phyloP scores from a whole-genome alignment of 1,140 invertebrate species.

The Choristoneura fumiferana region DNA sequence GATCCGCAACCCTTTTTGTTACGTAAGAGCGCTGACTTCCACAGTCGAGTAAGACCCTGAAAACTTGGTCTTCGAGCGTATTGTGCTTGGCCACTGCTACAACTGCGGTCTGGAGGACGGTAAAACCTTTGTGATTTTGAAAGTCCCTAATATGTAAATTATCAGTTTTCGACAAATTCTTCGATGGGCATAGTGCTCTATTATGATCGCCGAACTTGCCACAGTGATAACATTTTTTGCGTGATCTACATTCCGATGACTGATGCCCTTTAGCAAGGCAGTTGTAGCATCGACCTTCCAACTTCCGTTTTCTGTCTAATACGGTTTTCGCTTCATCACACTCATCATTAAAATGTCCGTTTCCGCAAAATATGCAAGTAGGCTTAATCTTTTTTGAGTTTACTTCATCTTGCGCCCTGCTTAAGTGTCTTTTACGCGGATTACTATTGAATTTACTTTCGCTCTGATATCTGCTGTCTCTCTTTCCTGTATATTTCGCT shows the following conservation, averaged over 20 bases:
- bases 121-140: not conserved
- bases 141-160: not conserved
- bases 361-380: slow-evolving; percentile 15
- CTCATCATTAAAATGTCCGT: slow-evolving; percentile 8
- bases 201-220: slow-evolving; percentile 1
- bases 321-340: not conserved
- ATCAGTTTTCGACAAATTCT: not conserved
- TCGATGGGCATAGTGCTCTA: slow-evolving; percentile 14
- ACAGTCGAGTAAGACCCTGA: not conserved
- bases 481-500: not conserved
- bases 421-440: not conserved
- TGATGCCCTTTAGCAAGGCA: slow-evolving; percentile 1
- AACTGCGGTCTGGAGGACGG: slow-evolving; percentile 13
- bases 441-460: not conserved
- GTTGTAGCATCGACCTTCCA: slow-evolving; percentile 9
- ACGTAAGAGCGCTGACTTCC: slow-evolving; percentile 15
- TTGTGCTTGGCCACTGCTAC: not conserved
- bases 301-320: slow-evolving; percentile 10
- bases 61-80: not conserved
- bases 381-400: slow-evolving; percentile 3
- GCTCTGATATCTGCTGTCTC: not conserved
- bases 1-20: not conserved
- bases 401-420: not conserved
- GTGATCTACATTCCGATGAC: not conserved
- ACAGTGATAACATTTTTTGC: slow-evolving; percentile 10